Percentiles rank a stretch among this genome's conserved stretches.
phyloP scores from a whole-genome alignment of 2,797 vertebrate genomes.

The Dermochelys coriacea region DNA sequence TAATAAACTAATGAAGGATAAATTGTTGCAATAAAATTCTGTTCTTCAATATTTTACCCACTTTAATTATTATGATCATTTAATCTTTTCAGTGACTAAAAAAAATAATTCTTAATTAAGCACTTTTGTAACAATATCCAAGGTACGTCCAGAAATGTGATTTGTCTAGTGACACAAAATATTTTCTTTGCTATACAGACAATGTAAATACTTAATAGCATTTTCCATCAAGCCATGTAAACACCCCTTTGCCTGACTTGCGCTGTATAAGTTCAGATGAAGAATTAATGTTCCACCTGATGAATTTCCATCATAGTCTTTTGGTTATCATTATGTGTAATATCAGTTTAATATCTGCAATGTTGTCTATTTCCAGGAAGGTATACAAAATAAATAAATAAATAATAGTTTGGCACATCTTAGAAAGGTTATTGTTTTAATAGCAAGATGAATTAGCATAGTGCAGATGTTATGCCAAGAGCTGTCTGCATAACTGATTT shows the following conservation, averaged over 20 bases:
- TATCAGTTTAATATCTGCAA: background rate
- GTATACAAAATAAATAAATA: background rate
- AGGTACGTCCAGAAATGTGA: background rate
- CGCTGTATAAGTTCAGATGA: background rate
- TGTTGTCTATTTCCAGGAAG: background rate
- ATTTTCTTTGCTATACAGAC: background rate
- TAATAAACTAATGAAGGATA: background rate
- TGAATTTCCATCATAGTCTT: background rate
- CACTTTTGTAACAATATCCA: background rate
- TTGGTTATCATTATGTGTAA: accelerated
- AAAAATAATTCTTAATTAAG: background rate
- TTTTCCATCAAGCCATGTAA: background rate
- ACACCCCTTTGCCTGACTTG: accelerated
- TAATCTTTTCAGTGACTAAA: background rate
- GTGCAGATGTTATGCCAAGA: background rate
- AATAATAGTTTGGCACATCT: background rate
- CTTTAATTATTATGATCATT: background rate
- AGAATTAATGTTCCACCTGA: background rate
- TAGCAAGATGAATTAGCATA: background rate
- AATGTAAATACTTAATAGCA: background rate
- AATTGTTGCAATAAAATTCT: background rate
- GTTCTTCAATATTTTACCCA: background rate
- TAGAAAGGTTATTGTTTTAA: background rate
- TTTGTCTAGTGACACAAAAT: background rate
- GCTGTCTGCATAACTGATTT: background rate